Conservation (phyloP, 1,140 invertebrate genomes). For the Thalassaphorura encarpata region DNA sequence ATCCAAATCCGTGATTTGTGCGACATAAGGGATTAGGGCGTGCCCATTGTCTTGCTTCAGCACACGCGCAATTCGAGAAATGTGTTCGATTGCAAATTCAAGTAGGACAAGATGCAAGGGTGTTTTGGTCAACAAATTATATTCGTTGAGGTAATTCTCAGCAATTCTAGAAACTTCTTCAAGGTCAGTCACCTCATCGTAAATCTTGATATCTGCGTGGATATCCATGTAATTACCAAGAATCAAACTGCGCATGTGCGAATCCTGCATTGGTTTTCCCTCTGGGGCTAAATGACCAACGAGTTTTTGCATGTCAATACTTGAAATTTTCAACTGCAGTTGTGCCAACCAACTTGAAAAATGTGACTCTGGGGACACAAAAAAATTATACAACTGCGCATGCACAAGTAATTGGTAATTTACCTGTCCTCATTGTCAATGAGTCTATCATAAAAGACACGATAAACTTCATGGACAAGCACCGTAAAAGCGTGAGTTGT, state of each 20-base stretch:
- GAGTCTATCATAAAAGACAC: no score
- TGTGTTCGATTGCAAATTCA: conserved; percentile 81
- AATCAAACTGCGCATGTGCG: conserved; percentile 66
- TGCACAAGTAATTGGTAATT: no score
- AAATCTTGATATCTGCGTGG: conserved; percentile 71
- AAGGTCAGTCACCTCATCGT: conserved; percentile 69
- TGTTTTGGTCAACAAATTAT: conserved; percentile 64
- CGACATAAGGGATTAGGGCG: conserved; percentile 56
- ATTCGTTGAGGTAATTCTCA: conserved; percentile 78
- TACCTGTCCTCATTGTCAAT: no score
- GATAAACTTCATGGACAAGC: no score
- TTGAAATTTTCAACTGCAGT: conserved; percentile 62
- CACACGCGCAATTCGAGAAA: conserved; percentile 70
- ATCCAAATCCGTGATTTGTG: no score
- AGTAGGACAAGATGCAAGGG: conserved; percentile 81
- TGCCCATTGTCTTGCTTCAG: conserved; percentile 70
- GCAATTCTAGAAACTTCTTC: conserved; percentile 64
- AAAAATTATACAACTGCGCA: no score
- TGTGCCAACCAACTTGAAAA: conserved; percentile 64
- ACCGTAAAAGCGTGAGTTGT: no score
- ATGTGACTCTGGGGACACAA: no score
- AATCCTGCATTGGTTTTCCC: conserved; percentile 50
- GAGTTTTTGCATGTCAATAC: conserved; percentile 64
- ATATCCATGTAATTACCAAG: conserved; percentile 88
- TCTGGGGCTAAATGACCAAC: conserved; percentile 55